A percentile compares a stretch with the other conserved stretches of the same genome.
Conservation (phyloP, 2,888 invertebrate genomes). For the Drosophila anomelani region DNA sequence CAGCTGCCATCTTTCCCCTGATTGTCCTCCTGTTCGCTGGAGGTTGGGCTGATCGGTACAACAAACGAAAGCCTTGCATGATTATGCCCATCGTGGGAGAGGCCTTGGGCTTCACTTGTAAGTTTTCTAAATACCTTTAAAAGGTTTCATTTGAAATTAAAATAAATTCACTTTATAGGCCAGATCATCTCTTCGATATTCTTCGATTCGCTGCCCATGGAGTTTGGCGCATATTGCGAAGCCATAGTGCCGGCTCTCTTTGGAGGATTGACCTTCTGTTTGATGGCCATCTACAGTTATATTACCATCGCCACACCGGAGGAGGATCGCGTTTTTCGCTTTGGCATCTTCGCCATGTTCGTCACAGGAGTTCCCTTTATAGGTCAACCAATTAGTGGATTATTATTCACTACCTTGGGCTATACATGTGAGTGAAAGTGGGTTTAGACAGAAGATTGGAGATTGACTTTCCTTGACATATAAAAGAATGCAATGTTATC, state of each 20-base stretch:
- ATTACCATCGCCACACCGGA: constrained; percentile 84
- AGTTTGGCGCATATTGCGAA: constrained; percentile 83
- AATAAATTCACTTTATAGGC: constrained; percentile 55
- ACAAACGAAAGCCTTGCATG: constrained; percentile 84
- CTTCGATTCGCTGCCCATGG: constrained; percentile 83
- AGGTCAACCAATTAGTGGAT: constrained; percentile 82
- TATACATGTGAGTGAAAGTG: constrained; percentile 79
- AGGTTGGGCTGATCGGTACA: constrained; percentile 84
- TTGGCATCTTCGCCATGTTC: constrained; percentile 84
- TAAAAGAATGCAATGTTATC: background rate
- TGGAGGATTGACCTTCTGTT: constrained; percentile 83
- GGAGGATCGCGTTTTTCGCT: constrained; percentile 83
- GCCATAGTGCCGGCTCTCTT: constrained; percentile 83
- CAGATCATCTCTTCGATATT: constrained; percentile 83
- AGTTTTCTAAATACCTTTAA: constrained; percentile 25
- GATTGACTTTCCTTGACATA: background rate
- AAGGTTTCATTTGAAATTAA: background rate
- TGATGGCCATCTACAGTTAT: constrained; percentile 84
- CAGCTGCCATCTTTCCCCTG: constrained; percentile 83
- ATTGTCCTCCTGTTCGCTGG: constrained; percentile 84
- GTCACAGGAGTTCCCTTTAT: constrained; percentile 81
- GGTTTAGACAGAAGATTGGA: too few relatives aligned
- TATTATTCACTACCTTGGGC: constrained; percentile 79
- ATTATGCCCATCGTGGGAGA: constrained; percentile 83
- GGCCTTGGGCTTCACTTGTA: constrained; percentile 78